Base-by-base conservation (phyloP, 2,113 vertebrate species). In the Mola mola region DNA sequence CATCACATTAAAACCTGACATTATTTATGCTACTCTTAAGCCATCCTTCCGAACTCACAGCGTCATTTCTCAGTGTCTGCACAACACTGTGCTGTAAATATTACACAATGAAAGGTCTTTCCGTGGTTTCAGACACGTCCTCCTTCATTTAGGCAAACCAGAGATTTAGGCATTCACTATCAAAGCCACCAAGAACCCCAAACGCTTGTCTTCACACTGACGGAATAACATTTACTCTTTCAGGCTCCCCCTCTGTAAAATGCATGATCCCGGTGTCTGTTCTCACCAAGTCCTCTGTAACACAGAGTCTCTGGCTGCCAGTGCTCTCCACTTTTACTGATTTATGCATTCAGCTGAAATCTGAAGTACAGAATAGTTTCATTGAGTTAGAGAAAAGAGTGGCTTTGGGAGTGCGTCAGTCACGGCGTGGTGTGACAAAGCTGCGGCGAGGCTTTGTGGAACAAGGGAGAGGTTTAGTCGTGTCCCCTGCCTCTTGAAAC, bases 401-500 rank as follows among this genome's bases (percentile, higher is more conserved):
- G 8, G 36, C 47, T 21, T 3, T 37, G 15, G 36, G 57, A 69
- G 19, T 26, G 17, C 28, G 50, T 33, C 50, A 13, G 8, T 57
- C 59, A 43, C n/a, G 22, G 5, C 16, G 8, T 6, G 25, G 31
- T 40, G 51, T 9, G 41, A 21, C 65, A 79, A 61, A 73, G 53
- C 41, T 20, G 4, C 64, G 69, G 33, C 31, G 1, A 21, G 21
- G 49, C 63, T 78, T 67, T 72, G 72, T 75, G 62, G 62, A 50
- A 65, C 68, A 69, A 52, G 53, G 9, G 11, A 16, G 43, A 40
- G 48, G 19, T 51, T 50, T 73, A 66, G 69, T 60, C 26, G 3
- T 8, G 20, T 57, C 74, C 77, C 58, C 66, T 7, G 53, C 56
- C 68, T 74, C 57, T 10, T 77, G 34, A 72, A 85, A 79, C 66